Evolutionary conservation across 2,797 vertebrate genomes (phyloP).

Genomic region (Vireo griseus): DNA sequence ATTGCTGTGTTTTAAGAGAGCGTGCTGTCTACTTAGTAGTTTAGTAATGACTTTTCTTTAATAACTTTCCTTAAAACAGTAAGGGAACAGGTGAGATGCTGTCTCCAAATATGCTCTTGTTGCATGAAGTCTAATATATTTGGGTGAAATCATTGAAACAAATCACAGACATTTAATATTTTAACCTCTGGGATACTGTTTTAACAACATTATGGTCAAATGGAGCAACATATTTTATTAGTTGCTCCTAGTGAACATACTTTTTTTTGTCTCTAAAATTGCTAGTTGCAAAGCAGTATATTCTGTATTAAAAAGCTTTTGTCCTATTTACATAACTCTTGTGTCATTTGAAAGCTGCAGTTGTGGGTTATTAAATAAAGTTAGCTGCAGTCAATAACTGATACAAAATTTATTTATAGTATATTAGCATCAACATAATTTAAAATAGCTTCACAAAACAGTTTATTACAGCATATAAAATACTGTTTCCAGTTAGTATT

Average conservation of each 20-base stretch:
- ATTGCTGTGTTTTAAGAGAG: neutral
- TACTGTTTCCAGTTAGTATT: neutral
- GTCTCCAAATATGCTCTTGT: neutral
- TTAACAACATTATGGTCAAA: neutral
- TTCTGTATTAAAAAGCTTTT: neutral
- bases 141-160: neutral
- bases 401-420: neutral
- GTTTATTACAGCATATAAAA: neutral
- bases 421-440: fast-evolving
- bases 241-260: neutral
- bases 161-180: neutral
- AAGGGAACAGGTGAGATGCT: neutral
- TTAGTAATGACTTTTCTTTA: neutral
- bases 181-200: neutral
- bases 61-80: neutral
- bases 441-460: neutral
- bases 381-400: neutral
- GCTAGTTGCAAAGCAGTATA: neutral
- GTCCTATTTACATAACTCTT: neutral
- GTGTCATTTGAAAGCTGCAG: neutral
- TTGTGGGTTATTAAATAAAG: neutral
- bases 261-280: neutral
- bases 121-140: neutral
- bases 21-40: fast-evolving
- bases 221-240: neutral